A percentile compares a stretch with the other conserved stretches of the same genome.
These are phyloP conservation scores for Phalanger gymnotis DNA, from an alignment of 2,797 vertebrate genomes.

Conservation along the genomic window DNA sequence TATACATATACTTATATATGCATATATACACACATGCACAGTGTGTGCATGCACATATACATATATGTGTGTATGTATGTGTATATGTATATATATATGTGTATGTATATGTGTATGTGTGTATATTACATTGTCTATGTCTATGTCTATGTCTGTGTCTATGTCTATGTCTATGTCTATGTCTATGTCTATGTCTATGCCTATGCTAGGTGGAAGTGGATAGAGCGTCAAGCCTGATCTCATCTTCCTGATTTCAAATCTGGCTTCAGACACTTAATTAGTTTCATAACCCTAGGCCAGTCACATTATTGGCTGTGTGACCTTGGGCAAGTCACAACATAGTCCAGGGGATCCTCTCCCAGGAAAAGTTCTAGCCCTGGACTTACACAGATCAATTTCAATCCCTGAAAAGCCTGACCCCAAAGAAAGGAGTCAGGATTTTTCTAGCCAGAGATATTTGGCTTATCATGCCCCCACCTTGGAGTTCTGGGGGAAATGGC, in stretches of 20 bases:
- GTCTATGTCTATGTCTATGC: too few relatives aligned
- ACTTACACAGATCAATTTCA: not conserved
- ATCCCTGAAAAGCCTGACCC: not conserved
- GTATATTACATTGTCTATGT: too few relatives aligned
- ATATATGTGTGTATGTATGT: too few relatives aligned
- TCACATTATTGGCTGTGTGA: not conserved
- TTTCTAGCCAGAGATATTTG: not conserved
- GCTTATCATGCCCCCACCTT: not conserved
- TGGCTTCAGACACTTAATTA: not conserved
- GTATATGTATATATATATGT: too few relatives aligned
- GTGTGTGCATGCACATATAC: too few relatives aligned
- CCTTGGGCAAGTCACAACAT: not conserved
- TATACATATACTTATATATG: too few relatives aligned
- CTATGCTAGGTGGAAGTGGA: too few relatives aligned
- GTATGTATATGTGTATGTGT: too few relatives aligned
- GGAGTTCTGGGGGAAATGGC: not conserved
- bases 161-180: too few relatives aligned
- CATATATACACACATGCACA: too few relatives aligned
- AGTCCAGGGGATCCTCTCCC: not conserved
- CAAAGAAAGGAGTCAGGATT: not conserved
- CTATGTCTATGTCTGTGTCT: too few relatives aligned
- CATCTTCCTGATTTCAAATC: not conserved
- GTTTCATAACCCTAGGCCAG: not conserved
- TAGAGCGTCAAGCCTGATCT: not conserved
- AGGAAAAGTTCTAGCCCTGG: not conserved